Evolutionary conservation across 2,888 invertebrate species (phyloP), one percentile per base, ranked within the genome.

Genomic region (Therioaphis trifolii): DNA sequence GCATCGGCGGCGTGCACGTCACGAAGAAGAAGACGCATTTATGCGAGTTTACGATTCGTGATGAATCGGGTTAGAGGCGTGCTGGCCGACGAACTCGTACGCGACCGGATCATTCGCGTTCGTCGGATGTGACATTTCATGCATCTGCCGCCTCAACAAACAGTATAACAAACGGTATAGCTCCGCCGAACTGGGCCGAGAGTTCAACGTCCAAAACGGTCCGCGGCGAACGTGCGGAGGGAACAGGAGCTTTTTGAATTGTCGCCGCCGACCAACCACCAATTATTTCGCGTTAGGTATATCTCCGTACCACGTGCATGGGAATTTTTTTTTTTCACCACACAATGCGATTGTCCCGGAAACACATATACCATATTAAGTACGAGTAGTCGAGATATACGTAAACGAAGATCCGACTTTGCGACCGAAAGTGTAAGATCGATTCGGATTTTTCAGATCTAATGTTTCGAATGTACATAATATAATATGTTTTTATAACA

Each of bases 111-210:
- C 4, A 49, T 3, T 18, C 14, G 7, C 1, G 2, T 18, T 4
- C 18, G 5, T n/a, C 15, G 5, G 2, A 49, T 49, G 5, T 18
- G 18, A 18, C 18, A 49, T 49, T 46, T 2, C 15, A 15, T 9
- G 4, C 18, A n/a, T n/a, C 9, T 9, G 55, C 9, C n/a, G n/a
- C n/a, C n/a, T n/a, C n/a, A n/a, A n/a, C n/a, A n/a, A n/a, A n/a
- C n/a, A n/a, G n/a, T n/a, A n/a, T n/a, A n/a, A n/a, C n/a, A n/a
- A n/a, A n/a, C n/a, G n/a, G n/a, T n/a, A n/a, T n/a, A n/a, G n/a
- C n/a, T n/a, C 14, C 52, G 14, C 29, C 49, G 27, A 78, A 52
- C 40, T 40, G 78, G 78, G 78, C 78, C 78, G 68, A 68, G 49
- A 78, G 78, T 66, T 78, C 78, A 27, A 52, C 52, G 68, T 68